These are phyloP conservation scores for Melangyna quadrimaculata DNA, from an alignment of 2,888 invertebrate genomes.

Conservation along the genomic window DNA sequence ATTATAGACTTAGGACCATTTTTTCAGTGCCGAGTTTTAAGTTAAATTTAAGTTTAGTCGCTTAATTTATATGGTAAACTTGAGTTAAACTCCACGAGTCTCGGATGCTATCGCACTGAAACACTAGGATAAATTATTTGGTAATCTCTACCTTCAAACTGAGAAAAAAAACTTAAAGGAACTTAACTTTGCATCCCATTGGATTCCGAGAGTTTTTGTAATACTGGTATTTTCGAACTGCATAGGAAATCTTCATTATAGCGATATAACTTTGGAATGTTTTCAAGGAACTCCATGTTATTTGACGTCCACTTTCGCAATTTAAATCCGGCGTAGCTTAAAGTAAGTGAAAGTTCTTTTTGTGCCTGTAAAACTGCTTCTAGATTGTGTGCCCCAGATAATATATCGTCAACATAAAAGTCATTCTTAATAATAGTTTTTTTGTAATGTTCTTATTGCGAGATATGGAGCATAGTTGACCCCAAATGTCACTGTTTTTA, in stretches of 20 bases:
- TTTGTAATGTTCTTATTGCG: not conserved
- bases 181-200: not conserved
- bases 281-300: not conserved
- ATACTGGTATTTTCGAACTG: not conserved
- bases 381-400: not conserved
- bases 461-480: not conserved
- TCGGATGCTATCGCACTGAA: no score
- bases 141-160: not conserved
- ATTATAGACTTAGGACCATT: no score
- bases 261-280: not conserved
- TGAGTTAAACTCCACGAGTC: no score
- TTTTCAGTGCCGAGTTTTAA: no score
- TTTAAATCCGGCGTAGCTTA: not conserved
- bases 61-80: no score
- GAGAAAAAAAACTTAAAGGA: not conserved
- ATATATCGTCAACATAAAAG: not conserved
- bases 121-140: no score
- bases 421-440: not conserved
- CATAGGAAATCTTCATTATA: conserved; percentile 1
- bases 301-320: not conserved
- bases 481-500: not conserved
- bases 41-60: no score
- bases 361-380: not conserved
- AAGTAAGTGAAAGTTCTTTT: not conserved
- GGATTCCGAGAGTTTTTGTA: not conserved